Evolutionary conservation across 2,797 vertebrate genomes (phyloP), one percentile per base, ranked within the genome.

Genomic region (Propithecus deckenii): DNA sequence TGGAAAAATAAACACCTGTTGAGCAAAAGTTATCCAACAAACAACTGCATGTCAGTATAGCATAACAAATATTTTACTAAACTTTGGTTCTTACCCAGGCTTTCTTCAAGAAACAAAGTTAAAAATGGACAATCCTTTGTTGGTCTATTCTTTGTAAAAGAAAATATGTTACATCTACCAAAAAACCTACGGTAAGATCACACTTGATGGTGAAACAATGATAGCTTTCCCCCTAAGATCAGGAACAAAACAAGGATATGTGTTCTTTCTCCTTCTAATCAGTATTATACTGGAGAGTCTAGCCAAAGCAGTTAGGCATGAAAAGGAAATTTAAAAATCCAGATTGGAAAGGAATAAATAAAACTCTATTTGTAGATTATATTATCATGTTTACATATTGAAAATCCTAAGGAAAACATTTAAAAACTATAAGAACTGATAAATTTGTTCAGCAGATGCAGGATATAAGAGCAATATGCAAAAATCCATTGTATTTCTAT

Each of bases 11-110:
- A 93, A 69, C 89, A 17, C 12, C 35, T 67, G 4, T 9, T 50
- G 4, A 89, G 30, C n/a, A 91, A 91, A 93, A 10, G 23, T 57
- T 91, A n/a, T 61, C 88, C 75, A 52, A 55, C 69, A 50, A 86
- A 55, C 48, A 67, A 5, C 17, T 59, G 15, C 13, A 43, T 83
- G 32, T 57, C 75, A 81, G 22, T 55, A 57, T 20, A 78, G 50
- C 74, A 79, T 52, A 89, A 25, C 15, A 76, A 91, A 71, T 69
- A 67, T 72, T 89, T 95, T 65, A 63, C 28, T 89, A 91, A 83
- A 81, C 81, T 22, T 57, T 86, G 38, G n/a, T 12, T 79, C 15
- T 93, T n/a, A 48, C 4, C 4, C 43, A 23, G 4, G 25, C 48
- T 84, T 93, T 88, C 61, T 86, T 86, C 9, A 72, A 57, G 25